Percentiles rank a stretch among this genome's conserved stretches.
Evolutionary conservation across 1,140 invertebrate species (phyloP).

Genomic region (Drosophila cardini): DNA sequence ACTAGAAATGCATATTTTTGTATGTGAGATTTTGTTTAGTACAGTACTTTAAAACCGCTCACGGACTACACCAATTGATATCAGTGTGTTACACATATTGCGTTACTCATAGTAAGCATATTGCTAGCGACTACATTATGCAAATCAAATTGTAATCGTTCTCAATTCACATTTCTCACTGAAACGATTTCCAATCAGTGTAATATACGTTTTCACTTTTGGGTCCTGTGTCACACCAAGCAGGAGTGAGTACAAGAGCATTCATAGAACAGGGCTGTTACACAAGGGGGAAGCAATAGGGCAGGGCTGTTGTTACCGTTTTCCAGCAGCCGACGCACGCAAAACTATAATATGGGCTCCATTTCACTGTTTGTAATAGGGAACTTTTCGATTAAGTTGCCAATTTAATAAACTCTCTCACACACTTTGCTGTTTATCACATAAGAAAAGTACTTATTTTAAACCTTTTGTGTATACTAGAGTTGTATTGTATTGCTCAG

Average conservation of each 20-base stretch:
- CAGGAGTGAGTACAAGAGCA: constrained; percentile 33
- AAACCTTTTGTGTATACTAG: constrained; percentile 77
- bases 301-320: constrained; percentile 72
- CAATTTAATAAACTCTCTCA: constrained; percentile 47
- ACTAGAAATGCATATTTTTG: constrained; percentile 40
- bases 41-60: constrained; percentile 33
- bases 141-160: background rate
- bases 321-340: constrained; percentile 61
- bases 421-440: constrained; percentile 62
- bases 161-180: constrained; percentile 12
- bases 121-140: background rate
- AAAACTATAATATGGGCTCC: constrained; percentile 68
- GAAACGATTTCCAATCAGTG: constrained; percentile 22
- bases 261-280: constrained; percentile 58
- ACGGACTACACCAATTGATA: constrained; percentile 13
- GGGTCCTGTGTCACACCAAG: constrained; percentile 26
- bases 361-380: constrained; percentile 42
- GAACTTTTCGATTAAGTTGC: constrained; percentile 44
- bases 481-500: constrained; percentile 45
- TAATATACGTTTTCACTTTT: constrained; percentile 37
- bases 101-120: constrained; percentile 7
- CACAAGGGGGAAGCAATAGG: constrained; percentile 61
- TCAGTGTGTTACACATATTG: constrained; percentile 9
- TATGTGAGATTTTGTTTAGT: constrained; percentile 6
- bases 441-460: constrained; percentile 72